These are phyloP conservation scores for Prietella phreatophila DNA, from an alignment of 2,113 vertebrate genomes.

Conservation along the genomic window DNA sequence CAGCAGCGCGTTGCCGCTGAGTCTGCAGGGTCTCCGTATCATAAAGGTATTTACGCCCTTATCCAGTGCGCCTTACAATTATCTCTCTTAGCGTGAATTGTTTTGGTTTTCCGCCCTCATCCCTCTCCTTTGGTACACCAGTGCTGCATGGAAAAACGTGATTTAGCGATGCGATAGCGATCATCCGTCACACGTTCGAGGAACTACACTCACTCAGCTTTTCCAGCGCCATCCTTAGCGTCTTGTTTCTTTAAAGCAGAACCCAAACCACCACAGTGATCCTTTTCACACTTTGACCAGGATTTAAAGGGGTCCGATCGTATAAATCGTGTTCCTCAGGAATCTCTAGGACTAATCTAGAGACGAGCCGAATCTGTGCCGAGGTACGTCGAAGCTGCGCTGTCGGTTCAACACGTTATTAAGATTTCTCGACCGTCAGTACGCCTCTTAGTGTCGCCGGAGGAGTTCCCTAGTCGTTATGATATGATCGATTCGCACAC, in stretches of 20 bases:
- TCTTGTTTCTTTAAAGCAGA: not conserved
- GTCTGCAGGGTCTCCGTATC: not conserved
- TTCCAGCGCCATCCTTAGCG: not conserved
- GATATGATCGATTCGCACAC: too few species aligned
- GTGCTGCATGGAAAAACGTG: not conserved
- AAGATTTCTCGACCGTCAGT: not conserved
- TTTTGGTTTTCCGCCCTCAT: not conserved
- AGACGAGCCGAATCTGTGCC: not conserved
- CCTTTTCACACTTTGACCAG: not conserved
- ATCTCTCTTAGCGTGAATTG: not conserved
- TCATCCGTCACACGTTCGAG: not conserved
- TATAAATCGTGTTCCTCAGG: not conserved
- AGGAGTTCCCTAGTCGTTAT: too few species aligned
- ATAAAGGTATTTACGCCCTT: too few species aligned
- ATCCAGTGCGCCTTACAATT: too few species aligned
- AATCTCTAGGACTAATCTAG: not conserved
- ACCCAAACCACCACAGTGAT: not conserved
- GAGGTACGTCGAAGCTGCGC: not conserved
- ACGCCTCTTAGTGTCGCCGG: not conserved
- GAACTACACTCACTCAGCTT: not conserved
- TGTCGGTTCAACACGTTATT: not conserved
- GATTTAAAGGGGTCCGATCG: not conserved
- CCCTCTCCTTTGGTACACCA: not conserved
- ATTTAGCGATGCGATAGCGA: not conserved
- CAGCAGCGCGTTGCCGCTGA: too few species aligned